Base-by-base conservation (phyloP, 1,140 invertebrate species). In the Sitophilus oryzae region DNA sequence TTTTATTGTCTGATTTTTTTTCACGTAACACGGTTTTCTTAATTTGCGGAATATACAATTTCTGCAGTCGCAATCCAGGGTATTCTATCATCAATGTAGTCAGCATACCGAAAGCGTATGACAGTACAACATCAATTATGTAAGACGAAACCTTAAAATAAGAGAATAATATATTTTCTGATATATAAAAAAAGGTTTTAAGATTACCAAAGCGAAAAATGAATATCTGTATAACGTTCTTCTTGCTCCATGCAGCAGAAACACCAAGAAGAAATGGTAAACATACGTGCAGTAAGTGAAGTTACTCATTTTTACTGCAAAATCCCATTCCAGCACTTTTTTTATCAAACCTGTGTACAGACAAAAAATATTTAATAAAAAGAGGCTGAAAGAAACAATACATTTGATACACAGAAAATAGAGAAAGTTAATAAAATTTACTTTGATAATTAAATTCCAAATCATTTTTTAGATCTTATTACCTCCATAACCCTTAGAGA, bases 401-500 rank as follows among this genome's bases (percentile, higher is more conserved):
- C n/a, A n/a, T n/a, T n/a, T n/a, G n/a, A n/a, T n/a, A n/a, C n/a
- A n/a, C n/a, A n/a, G n/a, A n/a, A n/a, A n/a, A n/a, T n/a, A n/a
- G n/a, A n/a, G n/a, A n/a, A n/a, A n/a, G n/a, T n/a, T n/a, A n/a
- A n/a, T n/a, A 22, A 46, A 50, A 49, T 8, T 38, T 45, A 37
- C 22, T 52, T 46, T n/a, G n/a, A n/a, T n/a, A n/a, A n/a, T n/a
- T 36, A 10, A n/a, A 55, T 18, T 10, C 18, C 15, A 38, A 30
- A 48, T 22, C 38, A 23, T 5, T 25, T n/a, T n/a, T n/a, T n/a
- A 19, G 15, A 15, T 35, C 19, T 21, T 43, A 5, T 23, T 44
- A 52, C 50, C 50, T 44, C 50, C 50, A 36, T 41, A 16, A 11
- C 25, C 25, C 8, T 45, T 37, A n/a, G 50, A 52, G 40, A 52